Evolutionary conservation across 1,140 invertebrate genomes (phyloP), one percentile per base, ranked within the genome.

Genomic region (Berghia stephanieae): DNA sequence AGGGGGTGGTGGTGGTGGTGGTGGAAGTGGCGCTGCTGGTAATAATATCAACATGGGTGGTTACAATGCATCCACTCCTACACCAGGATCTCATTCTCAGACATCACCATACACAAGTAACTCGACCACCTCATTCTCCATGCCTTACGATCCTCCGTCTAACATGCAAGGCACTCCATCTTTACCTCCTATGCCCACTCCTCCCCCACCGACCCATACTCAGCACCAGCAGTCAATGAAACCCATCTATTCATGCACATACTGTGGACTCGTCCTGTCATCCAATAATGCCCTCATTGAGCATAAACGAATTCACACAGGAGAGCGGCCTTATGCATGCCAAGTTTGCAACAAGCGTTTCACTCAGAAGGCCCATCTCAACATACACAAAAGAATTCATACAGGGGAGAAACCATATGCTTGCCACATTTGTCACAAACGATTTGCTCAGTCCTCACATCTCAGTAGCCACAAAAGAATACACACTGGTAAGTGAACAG

Each of bases 321-420:
- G 79, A 16, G 79, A 77, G 24, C 44, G 80, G 24, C 82, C 82
- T 43, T 83, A 78, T 67, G 68, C 52, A 8, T 83, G 82, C 57
- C 79, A 79, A 31, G 79, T 83, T 31, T 83, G 82, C 75, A 74
- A 78, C 49, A 83, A 83, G 57, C 72, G 79, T 13, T 83, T 83
- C 60, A 83, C 79, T 10, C 80, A 82, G 60, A 82, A 83, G 55
- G 79, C 78, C 6, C 79, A 83, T 60, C 79, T 83, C 34, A 80
- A 80, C 60, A 78, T 80, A 44, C 81, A 82, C 71, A 79, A 78
- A n/a, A 63, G 81, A 10, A 83, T 74, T 18, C 81, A 83, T 57
- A 83, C 81, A 36, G 79, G 79, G 44, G 81, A 83, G 44, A 80
- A 79, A 36, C 82, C 82, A 2, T 82, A 82, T 44, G 69, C 72